Evolutionary conservation across 2,888 invertebrate genomes (phyloP).

Genomic region (Aethes cnicana): DNA sequence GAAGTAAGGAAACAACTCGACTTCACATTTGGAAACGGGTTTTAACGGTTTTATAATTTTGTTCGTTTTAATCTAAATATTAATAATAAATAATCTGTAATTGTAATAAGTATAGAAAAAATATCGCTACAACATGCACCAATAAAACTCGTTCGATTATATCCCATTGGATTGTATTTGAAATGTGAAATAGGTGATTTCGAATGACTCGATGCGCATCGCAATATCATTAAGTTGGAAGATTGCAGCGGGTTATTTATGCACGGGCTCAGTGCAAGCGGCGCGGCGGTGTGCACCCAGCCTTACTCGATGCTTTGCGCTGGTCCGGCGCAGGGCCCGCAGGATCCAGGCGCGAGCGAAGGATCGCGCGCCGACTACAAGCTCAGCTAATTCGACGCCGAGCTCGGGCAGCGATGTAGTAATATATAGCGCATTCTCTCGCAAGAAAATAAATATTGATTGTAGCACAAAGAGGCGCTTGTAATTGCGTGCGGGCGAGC

Average conservation of each 20-base stretch:
- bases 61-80: too few relatives aligned
- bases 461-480: constrained; percentile 74
- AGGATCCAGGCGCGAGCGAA: constrained; percentile 44
- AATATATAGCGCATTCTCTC: constrained; percentile 62
- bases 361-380: constrained; percentile 49
- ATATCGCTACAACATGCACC: too few relatives aligned
- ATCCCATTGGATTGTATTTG: constrained; percentile 42
- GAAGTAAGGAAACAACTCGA: too few relatives aligned
- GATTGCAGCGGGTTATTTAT: constrained; percentile 65
- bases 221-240: constrained; percentile 65
- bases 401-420: constrained; percentile 58
- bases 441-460: constrained; percentile 71
- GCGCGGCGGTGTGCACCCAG: constrained; percentile 46
- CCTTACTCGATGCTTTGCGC: constrained; percentile 49
- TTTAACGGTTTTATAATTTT: too few relatives aligned
- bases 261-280: constrained; percentile 46
- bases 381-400: constrained; percentile 38
- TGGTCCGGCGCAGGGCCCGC: constrained; percentile 42
- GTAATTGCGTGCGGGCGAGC: constrained; percentile 76
- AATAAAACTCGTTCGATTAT: constrained; percentile 37
- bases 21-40: too few relatives aligned
- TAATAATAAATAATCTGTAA: too few relatives aligned
- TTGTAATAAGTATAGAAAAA: too few relatives aligned
- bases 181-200: constrained; percentile 53
- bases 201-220: constrained; percentile 56